Conservation (phyloP, 2,113 vertebrate genomes). For the Sitta europaea region DNA sequence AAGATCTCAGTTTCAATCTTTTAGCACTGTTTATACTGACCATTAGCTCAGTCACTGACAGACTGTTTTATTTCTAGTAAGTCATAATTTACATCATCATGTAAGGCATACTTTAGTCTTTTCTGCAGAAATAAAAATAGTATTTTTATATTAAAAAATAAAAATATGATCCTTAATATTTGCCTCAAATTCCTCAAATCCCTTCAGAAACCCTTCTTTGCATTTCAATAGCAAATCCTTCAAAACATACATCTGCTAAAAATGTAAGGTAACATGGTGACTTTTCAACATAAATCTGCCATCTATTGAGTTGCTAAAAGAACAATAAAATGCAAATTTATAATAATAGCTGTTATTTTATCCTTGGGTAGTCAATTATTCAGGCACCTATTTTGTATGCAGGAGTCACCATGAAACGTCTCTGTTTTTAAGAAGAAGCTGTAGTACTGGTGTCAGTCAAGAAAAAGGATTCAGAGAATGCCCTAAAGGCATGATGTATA, state of each 20-base stretch:
- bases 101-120: neutral
- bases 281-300: neutral
- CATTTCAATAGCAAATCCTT: neutral
- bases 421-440: neutral
- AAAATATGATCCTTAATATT: neutral
- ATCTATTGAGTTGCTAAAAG: neutral
- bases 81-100: neutral
- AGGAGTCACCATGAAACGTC: neutral
- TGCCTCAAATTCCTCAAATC: neutral
- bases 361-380: neutral
- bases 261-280: neutral
- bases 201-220: neutral
- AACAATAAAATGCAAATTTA: neutral
- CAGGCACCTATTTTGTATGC: neutral
- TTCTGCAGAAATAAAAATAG: neutral
- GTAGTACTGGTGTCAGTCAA: neutral
- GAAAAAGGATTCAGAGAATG: neutral
- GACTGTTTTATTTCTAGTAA: neutral
- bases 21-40: neutral
- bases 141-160: neutral
- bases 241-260: neutral
- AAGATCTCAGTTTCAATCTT: neutral
- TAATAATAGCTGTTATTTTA: neutral
- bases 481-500: neutral
- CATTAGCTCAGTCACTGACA: neutral